Base-by-base conservation (phyloP, 2,113 vertebrate species). In the Oophaga pumilio region DNA sequence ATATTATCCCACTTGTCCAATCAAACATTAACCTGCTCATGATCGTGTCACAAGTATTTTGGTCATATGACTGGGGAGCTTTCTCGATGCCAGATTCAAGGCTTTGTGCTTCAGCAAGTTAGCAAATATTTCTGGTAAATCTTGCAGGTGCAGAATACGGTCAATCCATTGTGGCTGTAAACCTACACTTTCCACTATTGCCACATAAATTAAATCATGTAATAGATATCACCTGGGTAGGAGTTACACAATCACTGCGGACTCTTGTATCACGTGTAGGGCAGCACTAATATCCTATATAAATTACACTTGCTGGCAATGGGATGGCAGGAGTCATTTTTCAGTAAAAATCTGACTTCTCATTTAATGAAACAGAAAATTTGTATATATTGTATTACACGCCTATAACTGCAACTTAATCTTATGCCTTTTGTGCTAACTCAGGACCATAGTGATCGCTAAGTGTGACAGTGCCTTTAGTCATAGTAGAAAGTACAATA, bases 11-110 rank as follows among this genome's bases (percentile, higher is more conserved):
- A 80, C 88, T 85, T 9, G 6, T 71, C 2, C 87, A 87, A 90
- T 90, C 82, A 91, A 90, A 87, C 85, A 91, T 90, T 91, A 93
- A 91, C 90, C 88, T 69, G 78, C 90, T 90, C 89, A 91, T 89
- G 82, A 77, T 62, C 85, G 89, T 49, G 18, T 82, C 77, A 76
- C 43, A 80, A 85, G 33, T 87, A 84, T 91, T 89, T 86, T 90
- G 87, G 68, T 92, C 77, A 87, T 69, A 57, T 89, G 88, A 90
- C 17, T 64, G 28, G 88, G 49, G 26, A 57, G 82, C 8, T 60
- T 9, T 89, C 89, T 79, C 74, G 33, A 71, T 64, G 78, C 57
- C 9, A 22, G 22, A 1, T 3, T 15, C 57, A 77, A 26, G 33
- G 22, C 24, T 52, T 3, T 13, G 64, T 8, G 22, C 43, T 56